A percentile compares a stretch with the other conserved stretches of the same genome.
Evolutionary conservation across 2,797 vertebrate genomes (phyloP).

Genomic region (Pelodytes ibericus): DNA sequence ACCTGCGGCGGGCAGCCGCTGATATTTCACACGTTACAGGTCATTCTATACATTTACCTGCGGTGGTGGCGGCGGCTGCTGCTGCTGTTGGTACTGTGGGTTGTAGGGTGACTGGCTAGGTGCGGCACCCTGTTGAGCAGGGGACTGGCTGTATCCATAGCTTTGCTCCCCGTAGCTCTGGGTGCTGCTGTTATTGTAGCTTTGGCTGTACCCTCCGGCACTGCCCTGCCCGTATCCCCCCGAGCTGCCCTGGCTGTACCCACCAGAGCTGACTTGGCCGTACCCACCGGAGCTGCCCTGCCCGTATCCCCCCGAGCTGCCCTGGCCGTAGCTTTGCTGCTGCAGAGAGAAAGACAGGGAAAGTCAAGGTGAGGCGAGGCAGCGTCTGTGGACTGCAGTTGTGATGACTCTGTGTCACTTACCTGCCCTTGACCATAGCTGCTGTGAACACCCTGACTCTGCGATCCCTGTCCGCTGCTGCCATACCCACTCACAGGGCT

Average conservation of each 20-base stretch:
- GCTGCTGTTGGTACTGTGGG: conserved; percentile 78
- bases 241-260: conserved; percentile 60
- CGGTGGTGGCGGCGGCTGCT: too few relatives aligned
- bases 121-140: conserved; percentile 61
- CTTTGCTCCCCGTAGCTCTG: conserved; percentile 75
- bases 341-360: not conserved
- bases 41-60: too few relatives aligned
- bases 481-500: conserved; percentile 67
- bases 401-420: conserved; percentile 10
- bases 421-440: conserved; percentile 67
- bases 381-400: not conserved
- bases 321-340: conserved; percentile 43
- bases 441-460: conserved; percentile 33
- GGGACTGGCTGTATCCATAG: conserved; percentile 71
- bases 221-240: conserved; percentile 77
- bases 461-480: conserved; percentile 61
- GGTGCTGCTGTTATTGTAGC: conserved; percentile 66
- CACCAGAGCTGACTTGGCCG: not conserved
- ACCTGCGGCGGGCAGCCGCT: too few relatives aligned
- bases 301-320: conserved; percentile 19
- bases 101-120: conserved; percentile 68
- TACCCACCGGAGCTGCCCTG: not conserved
- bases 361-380: not conserved
- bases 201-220: conserved; percentile 67
- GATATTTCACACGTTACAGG: too few relatives aligned